Evolutionary conservation across 2,797 vertebrate genomes (phyloP).

Genomic region (Knipowitschia caucasica): DNA sequence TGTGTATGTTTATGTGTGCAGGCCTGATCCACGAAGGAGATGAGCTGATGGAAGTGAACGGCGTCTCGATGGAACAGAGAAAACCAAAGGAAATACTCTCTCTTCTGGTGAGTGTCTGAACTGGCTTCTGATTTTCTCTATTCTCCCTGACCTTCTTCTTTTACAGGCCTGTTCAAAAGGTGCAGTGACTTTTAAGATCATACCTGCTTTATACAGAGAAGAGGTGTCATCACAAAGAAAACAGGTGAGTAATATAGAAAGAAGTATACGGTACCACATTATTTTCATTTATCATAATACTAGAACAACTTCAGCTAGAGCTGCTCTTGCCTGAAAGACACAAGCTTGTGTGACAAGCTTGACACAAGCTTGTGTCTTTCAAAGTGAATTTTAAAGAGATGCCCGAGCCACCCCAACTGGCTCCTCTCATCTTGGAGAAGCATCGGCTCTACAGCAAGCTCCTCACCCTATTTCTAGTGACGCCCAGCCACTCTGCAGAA

Average conservation of each 20-base stretch:
- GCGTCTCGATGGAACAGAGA: constrained; percentile 85
- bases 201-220: constrained; percentile 84
- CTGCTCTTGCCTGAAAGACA: too few species aligned
- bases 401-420: too few species aligned
- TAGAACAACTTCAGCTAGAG: too few species aligned
- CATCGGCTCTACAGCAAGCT: too few species aligned
- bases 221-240: constrained; percentile 62
- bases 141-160: background rate
- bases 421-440: too few species aligned
- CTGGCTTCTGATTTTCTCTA: background rate
- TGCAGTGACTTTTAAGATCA: constrained; percentile 90
- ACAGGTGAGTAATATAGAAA: constrained; percentile 38
- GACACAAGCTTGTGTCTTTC: too few species aligned
- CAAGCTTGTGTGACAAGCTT: too few species aligned
- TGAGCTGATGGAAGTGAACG: constrained; percentile 91
- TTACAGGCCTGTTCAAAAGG: constrained; percentile 82
- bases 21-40: constrained; percentile 93
- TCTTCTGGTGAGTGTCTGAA: constrained; percentile 79
- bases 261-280: too few species aligned
- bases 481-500: too few species aligned
- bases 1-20: constrained; percentile 44
- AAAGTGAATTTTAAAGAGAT: too few species aligned
- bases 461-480: too few species aligned
- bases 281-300: too few species aligned
- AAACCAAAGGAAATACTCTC: constrained; percentile 89